phyloP scores from a whole-genome alignment of 2,888 invertebrate genomes.

The Clostera curtula region DNA sequence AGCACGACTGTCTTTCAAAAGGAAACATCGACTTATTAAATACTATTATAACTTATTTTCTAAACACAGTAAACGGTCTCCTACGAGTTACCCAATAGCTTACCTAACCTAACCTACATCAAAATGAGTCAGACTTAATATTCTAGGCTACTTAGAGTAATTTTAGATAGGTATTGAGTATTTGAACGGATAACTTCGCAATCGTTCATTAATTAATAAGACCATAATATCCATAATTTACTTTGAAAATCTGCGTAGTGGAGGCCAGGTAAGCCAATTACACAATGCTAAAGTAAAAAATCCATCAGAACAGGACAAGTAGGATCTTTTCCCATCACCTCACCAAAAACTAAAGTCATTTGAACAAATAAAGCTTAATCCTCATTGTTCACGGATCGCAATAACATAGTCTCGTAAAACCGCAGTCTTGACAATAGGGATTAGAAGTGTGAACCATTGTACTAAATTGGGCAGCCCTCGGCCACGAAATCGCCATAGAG shows the following conservation, averaged over 20 bases:
- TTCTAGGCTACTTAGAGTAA: too few relatives aligned
- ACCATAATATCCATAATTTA: too few relatives aligned
- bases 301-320: slow-evolving; percentile 37
- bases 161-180: too few relatives aligned
- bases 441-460: slow-evolving; percentile 66
- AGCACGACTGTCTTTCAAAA: too few relatives aligned
- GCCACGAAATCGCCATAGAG: slow-evolving; percentile 52
- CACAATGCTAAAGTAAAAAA: slow-evolving; percentile 18
- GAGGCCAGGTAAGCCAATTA: slow-evolving; percentile 17
- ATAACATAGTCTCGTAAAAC: slow-evolving; percentile 59
- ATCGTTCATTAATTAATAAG: too few relatives aligned
- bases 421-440: slow-evolving; percentile 56
- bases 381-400: slow-evolving; percentile 53
- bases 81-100: too few relatives aligned
- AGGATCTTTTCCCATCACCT: slow-evolving; percentile 32
- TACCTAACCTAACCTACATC: too few relatives aligned
- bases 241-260: slow-evolving; percentile 1
- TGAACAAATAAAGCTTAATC: slow-evolving; percentile 66
- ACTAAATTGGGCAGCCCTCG: slow-evolving; percentile 62
- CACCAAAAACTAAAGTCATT: slow-evolving; percentile 50
- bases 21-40: too few relatives aligned
- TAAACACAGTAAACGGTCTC: too few relatives aligned
- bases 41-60: too few relatives aligned
- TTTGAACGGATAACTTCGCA: too few relatives aligned
- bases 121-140: too few relatives aligned